Conservation (phyloP, 2,113 vertebrate species). For the Anser brachyrhynchus region DNA sequence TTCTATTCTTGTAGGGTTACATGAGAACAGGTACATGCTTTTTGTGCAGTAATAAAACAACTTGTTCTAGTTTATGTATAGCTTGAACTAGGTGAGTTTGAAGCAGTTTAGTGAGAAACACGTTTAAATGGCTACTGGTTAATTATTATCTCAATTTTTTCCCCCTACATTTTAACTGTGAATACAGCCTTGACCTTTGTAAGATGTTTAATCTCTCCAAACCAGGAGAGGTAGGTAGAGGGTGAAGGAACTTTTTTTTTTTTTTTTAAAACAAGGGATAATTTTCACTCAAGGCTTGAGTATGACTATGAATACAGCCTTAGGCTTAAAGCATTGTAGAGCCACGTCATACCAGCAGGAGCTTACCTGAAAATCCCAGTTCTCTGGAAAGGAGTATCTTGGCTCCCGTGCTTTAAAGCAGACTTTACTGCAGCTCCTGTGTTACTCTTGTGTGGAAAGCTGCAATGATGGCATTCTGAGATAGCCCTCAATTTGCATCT, state of each 20-base stretch:
- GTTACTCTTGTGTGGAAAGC: background rate
- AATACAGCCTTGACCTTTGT: constrained; percentile 51
- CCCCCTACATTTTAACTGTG: constrained; percentile 14
- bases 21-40: background rate
- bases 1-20: constrained; percentile 6
- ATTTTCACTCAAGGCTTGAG: background rate
- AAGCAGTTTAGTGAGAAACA: constrained; percentile 42
- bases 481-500: background rate
- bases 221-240: background rate
- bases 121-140: constrained; percentile 44
- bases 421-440: background rate
- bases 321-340: background rate
- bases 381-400: background rate
- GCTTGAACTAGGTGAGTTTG: constrained; percentile 7
- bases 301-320: background rate
- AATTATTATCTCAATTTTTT: constrained; percentile 52
- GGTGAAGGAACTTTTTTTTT: background rate
- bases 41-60: constrained; percentile 38
- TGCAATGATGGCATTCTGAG: background rate
- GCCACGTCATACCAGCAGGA: background rate
- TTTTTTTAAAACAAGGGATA: background rate
- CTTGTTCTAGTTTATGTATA: constrained; percentile 18
- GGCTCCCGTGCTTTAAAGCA: background rate
- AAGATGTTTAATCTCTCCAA: background rate
- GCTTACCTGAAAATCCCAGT: background rate